Evolutionary conservation across 2,113 vertebrate species (phyloP).

Genomic region (Myodes glareolus): DNA sequence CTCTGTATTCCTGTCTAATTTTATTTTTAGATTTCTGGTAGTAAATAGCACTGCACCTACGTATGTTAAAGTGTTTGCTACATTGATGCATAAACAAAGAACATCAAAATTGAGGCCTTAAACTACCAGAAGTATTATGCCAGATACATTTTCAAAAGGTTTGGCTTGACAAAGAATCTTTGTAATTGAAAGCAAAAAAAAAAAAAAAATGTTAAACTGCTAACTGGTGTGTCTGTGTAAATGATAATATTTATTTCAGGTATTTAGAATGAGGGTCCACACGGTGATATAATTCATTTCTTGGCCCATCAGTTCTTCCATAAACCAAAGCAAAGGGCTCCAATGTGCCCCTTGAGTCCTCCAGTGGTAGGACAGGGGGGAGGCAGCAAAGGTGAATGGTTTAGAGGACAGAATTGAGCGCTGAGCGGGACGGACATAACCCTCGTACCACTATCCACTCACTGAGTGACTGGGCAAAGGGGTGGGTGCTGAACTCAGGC

Average conservation of each 20-base stretch:
- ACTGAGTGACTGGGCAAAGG: not conserved
- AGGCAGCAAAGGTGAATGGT: not conserved
- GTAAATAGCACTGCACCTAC: not conserved
- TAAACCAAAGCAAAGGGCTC: not conserved
- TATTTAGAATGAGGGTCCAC: not conserved
- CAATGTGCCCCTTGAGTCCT: not conserved
- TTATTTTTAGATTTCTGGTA: not conserved
- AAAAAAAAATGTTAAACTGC: not conserved
- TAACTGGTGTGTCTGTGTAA: not conserved
- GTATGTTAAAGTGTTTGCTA: not conserved
- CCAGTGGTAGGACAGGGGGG: not conserved
- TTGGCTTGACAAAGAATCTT: not conserved
- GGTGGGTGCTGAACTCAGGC: not conserved
- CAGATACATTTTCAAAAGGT: not conserved
- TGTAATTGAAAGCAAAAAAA: not conserved
- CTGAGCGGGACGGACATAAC: not conserved
- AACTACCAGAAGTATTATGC: not conserved
- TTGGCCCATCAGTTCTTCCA: not conserved
- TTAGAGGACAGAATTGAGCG: not conserved
- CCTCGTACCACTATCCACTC: not conserved
- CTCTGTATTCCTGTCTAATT: not conserved
- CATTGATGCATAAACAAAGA: not conserved
- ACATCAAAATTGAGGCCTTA: not conserved
- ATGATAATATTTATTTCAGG: not conserved
- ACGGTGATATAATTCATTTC: not conserved